phyloP scores from a whole-genome alignment of 2,888 invertebrate species.

The Lepidochrysops patricia region DNA sequence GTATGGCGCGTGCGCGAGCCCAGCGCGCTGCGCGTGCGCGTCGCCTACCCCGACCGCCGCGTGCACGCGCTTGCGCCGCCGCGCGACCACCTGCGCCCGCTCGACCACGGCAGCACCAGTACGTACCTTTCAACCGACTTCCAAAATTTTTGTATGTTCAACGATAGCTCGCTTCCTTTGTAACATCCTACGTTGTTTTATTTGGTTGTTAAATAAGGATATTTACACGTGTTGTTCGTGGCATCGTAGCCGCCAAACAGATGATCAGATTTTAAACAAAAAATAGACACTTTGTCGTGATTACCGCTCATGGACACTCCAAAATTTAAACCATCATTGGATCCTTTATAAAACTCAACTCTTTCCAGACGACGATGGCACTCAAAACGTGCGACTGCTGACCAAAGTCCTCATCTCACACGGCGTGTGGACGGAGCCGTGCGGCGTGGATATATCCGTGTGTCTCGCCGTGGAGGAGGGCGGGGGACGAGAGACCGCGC shows the following conservation, averaged over 20 bases:
- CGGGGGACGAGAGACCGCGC: constrained; percentile 52
- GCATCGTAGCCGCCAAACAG: no score
- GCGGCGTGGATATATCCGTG: constrained; percentile 89
- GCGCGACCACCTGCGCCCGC: constrained; percentile 82
- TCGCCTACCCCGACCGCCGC: constrained; percentile 94
- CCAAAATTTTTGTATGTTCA: no score
- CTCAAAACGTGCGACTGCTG: constrained; percentile 79
- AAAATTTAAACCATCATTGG: no score
- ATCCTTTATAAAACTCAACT: constrained; percentile 13
- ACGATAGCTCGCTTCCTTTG: no score
- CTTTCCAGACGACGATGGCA: constrained; percentile 66
- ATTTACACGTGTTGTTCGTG: no score
- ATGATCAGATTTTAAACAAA: no score
- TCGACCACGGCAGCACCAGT: constrained; percentile 73
- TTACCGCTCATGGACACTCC: no score
- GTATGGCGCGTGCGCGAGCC: constrained; percentile 85
- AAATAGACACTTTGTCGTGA: no score
- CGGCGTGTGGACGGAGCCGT: constrained; percentile 94
- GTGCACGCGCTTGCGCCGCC: constrained; percentile 88
- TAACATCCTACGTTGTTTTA: no score
- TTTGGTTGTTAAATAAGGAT: no score
- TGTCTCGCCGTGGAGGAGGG: constrained; percentile 82
- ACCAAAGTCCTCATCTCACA: constrained; percentile 93
- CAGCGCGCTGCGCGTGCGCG: constrained; percentile 84
- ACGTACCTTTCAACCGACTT: constrained; percentile 21